Base-by-base conservation (phyloP, 2,113 vertebrate genomes). In the Amphilophus citrinellus region DNA sequence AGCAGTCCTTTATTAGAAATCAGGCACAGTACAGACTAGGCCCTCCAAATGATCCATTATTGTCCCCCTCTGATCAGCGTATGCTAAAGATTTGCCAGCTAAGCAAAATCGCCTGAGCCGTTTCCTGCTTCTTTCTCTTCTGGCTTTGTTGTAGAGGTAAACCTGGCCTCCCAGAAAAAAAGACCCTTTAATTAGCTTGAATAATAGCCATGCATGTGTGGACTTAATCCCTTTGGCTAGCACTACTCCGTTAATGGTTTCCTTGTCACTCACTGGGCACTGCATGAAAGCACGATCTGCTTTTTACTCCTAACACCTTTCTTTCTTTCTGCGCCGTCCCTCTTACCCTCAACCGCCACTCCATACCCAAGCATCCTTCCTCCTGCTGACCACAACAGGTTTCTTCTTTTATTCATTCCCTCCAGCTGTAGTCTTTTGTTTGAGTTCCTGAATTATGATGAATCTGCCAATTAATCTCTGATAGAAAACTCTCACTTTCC, bases 181-280 rank as follows among this genome's bases (percentile, higher is more conserved):
- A 91, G 89, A 81, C 56, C 77, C 88, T 93, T 95, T 95, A 96
- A 96, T 96, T 95, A 96, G 92, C 88, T 93, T 89, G 91, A 96
- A 95, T 96, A 96, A 96, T 95, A 94, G 96, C 95, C 85, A 90
- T 92, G 92, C 94, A 95, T 95, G 92, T 95, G 91, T 93, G 91
- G 95, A 94, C 93, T 94, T 96, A 96, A 96, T 95, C 96, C 95
- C 93, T 93, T 91, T 88, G 92, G 92, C 92, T 85, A 89, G 93
- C 71, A 77, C 92, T 85, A 83, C 88, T 93, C 87, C 77, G 91
- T 94, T 96, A 96, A 96, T 96, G 94, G 94, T 94, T 96, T 96
- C 94, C 95, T 93, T 95, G 96, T 96, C 95, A 96, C 93, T 96
- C 95, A 96, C 86, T 84, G 87, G 82, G 87, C 91, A 80, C 90